A percentile compares a stretch with the other conserved stretches of the same genome.
Conservation (phyloP, 2,113 vertebrate genomes). For the Grammomys surdaster region DNA sequence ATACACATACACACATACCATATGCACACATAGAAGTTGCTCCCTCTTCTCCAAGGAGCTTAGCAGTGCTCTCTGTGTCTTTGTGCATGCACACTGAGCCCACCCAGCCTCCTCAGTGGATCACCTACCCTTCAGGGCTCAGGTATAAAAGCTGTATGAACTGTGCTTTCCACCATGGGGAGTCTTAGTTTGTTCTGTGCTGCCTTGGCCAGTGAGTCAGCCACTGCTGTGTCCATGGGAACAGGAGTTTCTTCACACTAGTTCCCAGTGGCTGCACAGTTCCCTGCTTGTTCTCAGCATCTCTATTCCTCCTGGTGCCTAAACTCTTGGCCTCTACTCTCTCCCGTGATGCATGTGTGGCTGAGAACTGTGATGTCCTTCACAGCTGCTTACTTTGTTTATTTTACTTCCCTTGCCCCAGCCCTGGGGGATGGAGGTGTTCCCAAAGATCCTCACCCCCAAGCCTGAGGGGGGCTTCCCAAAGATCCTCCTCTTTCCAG, state of each 20-base stretch:
- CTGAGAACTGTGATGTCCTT: too few species aligned
- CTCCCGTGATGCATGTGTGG: neutral
- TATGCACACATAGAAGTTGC: too few species aligned
- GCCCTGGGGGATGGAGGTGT: rapidly evolving
- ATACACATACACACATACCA: neutral
- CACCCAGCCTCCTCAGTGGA: neutral
- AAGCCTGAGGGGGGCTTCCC: rapidly evolving
- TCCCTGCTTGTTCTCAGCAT: too few species aligned
- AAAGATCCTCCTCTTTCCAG: rapidly evolving
- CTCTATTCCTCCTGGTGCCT: neutral
- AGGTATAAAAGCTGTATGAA: neutral
- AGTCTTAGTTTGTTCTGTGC: rapidly evolving
- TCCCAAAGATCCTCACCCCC: rapidly evolving
- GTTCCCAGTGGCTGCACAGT: neutral
- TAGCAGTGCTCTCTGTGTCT: neutral
- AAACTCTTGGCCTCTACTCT: rapidly evolving
- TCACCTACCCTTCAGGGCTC: neutral
- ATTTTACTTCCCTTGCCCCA: neutral
- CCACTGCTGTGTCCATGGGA: rapidly evolving
- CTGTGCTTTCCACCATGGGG: rapidly evolving
- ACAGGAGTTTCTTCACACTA: neutral
- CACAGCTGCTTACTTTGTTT: neutral
- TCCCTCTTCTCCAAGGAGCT: neutral
- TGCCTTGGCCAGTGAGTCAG: neutral
- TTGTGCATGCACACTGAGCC: too few species aligned